Evolutionary conservation across 2,888 invertebrate species (phyloP), one percentile per base, ranked within the genome.

Genomic region (Lapara coniferarum): DNA sequence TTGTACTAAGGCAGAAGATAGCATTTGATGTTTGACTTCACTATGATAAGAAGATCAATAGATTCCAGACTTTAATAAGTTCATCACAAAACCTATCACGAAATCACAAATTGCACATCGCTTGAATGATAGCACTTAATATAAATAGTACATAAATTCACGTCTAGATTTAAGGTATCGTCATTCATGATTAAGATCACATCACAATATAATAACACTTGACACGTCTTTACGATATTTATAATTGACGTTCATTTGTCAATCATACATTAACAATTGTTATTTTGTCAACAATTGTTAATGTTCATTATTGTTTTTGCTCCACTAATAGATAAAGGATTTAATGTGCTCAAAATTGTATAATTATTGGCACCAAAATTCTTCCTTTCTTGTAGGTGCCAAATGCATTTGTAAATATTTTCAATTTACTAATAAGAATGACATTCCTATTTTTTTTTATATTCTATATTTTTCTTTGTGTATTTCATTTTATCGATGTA

Each of bases 361-460:
- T 19, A 13, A 14, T 49, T 5, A 49, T 49, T 63, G 63, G 63
- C 63, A 63, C 63, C 63, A 63, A 49, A 63, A 59, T 46, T 19
- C 46, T 63, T 49, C 13, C 49, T 49, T 63, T 49, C 19, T 46
- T 46, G 49, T 25, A 49, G 63, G 63, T 63, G 63, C 63, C 63
- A 63, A 63, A 19, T 59, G 49, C 49, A 63, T 63, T 49, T 63
- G 63, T 63, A 63, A 63, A 63, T 63, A 63, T 25, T 63, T 63
- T 66, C 63, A 30, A 58, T 37, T 67, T 69, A 69, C 52, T 7
- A 6, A 10, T 67, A 67, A 66, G 58, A 16, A 58, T 7, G 49
- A 69, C 69, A 69, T 69, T 69, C 69, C 69, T 14, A 46, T 51
- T 66, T 66, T 16, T 66, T 16, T n/a, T 37, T 57, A 59, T 49